phyloP scores from a whole-genome alignment of 2,113 vertebrate genomes.

The Poeciliopsis occidentalis region DNA sequence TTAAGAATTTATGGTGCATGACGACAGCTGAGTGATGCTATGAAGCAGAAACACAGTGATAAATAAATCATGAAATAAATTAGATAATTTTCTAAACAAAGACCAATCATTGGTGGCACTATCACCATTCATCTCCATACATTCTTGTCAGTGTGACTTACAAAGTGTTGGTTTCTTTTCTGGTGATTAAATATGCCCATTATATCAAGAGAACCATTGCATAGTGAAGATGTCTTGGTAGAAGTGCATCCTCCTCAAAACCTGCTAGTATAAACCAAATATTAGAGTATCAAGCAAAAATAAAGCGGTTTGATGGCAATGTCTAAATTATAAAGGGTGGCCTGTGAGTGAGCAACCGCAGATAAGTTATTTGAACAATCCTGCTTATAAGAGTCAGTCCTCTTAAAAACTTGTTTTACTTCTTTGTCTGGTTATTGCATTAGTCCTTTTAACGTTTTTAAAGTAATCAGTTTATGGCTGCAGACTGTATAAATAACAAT shows the following conservation, averaged over 20 bases:
- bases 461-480: constrained; percentile 36
- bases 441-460: constrained; percentile 38
- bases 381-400: constrained; percentile 36
- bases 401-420: constrained; percentile 45
- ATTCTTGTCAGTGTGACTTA: constrained; percentile 20
- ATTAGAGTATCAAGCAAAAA: constrained; percentile 38
- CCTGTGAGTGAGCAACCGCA: constrained; percentile 57
- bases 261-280: constrained; percentile 24
- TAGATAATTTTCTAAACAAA: constrained; percentile 1
- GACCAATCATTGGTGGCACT: neutral
- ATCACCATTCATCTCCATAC: constrained; percentile 12
- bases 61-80: constrained; percentile 11
- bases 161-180: constrained; percentile 23
- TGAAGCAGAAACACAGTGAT: neutral
- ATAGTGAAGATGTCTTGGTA: constrained; percentile 57
- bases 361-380: constrained; percentile 68
- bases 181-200: constrained; percentile 54
- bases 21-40: neutral
- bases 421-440: constrained; percentile 50
- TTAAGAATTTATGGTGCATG: neutral
- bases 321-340: constrained; percentile 72
- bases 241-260: constrained; percentile 32
- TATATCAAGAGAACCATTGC: constrained; percentile 34
- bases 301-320: constrained; percentile 68
- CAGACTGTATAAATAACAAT: constrained; percentile 53